These are phyloP conservation scores for Eristalis arbustorum DNA, from an alignment of 2,888 invertebrate species.

Conservation along the genomic window DNA sequence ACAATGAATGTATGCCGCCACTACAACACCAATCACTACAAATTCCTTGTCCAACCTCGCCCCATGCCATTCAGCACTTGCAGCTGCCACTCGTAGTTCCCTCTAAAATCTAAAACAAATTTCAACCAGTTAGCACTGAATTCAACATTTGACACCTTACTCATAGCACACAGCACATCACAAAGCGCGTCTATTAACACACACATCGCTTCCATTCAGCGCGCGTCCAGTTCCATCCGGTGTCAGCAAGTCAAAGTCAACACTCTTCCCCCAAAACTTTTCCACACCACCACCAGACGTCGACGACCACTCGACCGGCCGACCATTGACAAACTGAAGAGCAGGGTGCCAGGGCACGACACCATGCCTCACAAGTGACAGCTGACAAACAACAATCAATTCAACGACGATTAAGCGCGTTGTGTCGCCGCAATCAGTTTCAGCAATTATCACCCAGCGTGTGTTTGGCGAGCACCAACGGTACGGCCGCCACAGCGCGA, in stretches of 20 bases:
- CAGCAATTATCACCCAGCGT: constrained; percentile 28
- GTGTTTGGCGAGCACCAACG: background rate
- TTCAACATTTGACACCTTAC: background rate
- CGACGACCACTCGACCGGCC: background rate
- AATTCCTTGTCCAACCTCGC: no score
- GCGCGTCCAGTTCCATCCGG: background rate
- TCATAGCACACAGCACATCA: background rate
- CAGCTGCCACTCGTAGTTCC: background rate
- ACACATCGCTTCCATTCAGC: background rate
- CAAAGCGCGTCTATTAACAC: background rate
- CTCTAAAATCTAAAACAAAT: background rate
- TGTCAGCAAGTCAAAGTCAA: background rate
- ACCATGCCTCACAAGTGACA: constrained; percentile 32
- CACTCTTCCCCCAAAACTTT: background rate
- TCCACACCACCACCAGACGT: no score
- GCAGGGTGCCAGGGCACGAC: background rate
- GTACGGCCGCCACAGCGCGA: background rate
- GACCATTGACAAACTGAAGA: constrained; percentile 8
- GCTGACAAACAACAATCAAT: constrained; percentile 46
- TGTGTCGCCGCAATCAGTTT: constrained; percentile 32
- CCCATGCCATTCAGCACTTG: background rate
- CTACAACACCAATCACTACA: no score
- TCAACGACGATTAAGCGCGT: constrained; percentile 29
- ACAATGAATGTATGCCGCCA: no score
- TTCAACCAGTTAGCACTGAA: background rate